These are phyloP conservation scores for Hydrolagus colliei DNA, from an alignment of 2,797 vertebrate species.

Conservation along the genomic window DNA sequence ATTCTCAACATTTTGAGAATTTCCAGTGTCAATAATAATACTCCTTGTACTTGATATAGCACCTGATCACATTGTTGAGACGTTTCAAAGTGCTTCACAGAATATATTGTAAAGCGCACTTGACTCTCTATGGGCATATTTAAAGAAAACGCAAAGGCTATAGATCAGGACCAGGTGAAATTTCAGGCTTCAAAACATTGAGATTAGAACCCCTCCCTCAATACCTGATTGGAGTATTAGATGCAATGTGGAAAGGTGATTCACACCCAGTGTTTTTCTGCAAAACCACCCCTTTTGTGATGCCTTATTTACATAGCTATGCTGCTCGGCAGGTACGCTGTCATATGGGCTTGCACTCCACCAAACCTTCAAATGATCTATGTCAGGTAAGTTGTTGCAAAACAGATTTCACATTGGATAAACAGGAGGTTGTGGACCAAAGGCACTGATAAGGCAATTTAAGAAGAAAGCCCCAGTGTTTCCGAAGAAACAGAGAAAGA, in stretches of 20 bases:
- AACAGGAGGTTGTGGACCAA: background rate
- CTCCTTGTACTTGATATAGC: too few species aligned
- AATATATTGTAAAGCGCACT: too few species aligned
- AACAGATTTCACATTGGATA: conserved; percentile 6
- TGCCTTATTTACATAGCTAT: conserved; percentile 10
- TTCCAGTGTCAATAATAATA: too few species aligned
- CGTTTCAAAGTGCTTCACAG: too few species aligned
- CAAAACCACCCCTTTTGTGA: background rate
- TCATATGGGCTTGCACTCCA: background rate
- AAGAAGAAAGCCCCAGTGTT: background rate
- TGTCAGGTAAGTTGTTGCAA: background rate
- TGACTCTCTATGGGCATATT: too few species aligned
- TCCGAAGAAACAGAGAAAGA: background rate
- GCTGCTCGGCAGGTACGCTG: conserved; percentile 16
- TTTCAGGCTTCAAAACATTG: too few species aligned
- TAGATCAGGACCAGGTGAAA: too few species aligned
- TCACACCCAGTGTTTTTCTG: background rate
- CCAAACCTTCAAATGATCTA: background rate
- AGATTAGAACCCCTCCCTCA: background rate
- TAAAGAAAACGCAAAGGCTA: too few species aligned
- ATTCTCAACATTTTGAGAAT: too few species aligned
- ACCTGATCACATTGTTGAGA: too few species aligned
- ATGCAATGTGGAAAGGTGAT: background rate
- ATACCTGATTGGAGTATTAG: background rate
- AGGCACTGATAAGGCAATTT: background rate